Conservation (phyloP, 2,113 vertebrate genomes). For the Percopsis transmontana region DNA sequence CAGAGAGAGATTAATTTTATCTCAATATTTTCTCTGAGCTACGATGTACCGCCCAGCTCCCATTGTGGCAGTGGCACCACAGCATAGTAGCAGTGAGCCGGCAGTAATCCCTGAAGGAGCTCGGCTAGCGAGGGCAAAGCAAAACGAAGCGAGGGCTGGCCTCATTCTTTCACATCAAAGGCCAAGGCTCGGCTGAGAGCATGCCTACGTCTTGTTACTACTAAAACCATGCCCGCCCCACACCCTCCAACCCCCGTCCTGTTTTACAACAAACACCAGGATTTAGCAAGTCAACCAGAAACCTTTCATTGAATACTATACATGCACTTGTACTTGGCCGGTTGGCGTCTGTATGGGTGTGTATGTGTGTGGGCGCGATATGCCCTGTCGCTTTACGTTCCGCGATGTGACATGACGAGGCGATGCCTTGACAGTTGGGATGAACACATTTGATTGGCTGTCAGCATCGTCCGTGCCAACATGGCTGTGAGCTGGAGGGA, state of each 20-base stretch:
- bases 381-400: background rate
- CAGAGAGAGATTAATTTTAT: no score
- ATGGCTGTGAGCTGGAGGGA: background rate
- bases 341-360: constrained; percentile 1
- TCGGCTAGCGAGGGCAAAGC: constrained; percentile 22
- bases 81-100: constrained; percentile 21
- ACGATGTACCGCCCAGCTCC: no score
- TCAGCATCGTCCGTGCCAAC: background rate
- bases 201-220: constrained; percentile 18
- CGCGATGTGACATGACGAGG: background rate
- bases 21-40: no score
- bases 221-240: constrained; percentile 16
- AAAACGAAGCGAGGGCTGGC: constrained; percentile 32
- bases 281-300: constrained; percentile 38
- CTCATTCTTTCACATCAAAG: constrained; percentile 70
- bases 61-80: constrained; percentile 3
- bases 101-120: constrained; percentile 24
- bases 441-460: constrained; percentile 14
- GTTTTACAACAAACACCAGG: constrained; percentile 24
- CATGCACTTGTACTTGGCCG: background rate
- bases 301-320: constrained; percentile 16
- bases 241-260: background rate
- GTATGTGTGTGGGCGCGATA: constrained; percentile 2
- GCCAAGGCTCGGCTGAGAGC: constrained; percentile 35
- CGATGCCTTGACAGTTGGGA: constrained; percentile 1